These are phyloP conservation scores for Bellardia bayeri DNA, from an alignment of 2,888 invertebrate genomes.

Conservation along the genomic window DNA sequence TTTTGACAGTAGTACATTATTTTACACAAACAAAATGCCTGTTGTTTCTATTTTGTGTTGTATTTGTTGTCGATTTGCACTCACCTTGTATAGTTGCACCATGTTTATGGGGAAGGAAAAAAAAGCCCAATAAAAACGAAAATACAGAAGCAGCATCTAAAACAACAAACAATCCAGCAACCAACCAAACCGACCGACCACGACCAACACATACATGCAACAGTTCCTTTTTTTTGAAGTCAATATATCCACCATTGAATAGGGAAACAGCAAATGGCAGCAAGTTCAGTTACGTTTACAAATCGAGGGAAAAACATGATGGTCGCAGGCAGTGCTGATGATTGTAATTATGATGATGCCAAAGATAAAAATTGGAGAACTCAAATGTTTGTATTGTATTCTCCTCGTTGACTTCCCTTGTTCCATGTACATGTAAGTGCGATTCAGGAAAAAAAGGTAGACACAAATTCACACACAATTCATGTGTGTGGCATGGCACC, in stretches of 20 bases:
- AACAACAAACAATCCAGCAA: not conserved
- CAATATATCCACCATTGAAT: constrained; percentile 79
- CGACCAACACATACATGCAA: constrained; percentile 76
- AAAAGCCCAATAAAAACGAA: not conserved
- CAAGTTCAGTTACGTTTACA: constrained; percentile 51
- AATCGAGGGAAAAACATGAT: constrained; percentile 1
- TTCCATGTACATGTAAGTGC: not conserved
- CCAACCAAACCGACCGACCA: not conserved
- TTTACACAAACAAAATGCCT: too few relatives aligned
- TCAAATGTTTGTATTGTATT: constrained; percentile 9
- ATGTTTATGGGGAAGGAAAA: not conserved
- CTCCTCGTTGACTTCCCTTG: not conserved
- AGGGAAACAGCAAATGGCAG: constrained; percentile 81
- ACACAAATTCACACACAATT: not conserved
- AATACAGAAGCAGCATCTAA: not conserved
- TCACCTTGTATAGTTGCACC: too few relatives aligned
- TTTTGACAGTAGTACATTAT: too few relatives aligned
- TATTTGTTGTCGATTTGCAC: too few relatives aligned
- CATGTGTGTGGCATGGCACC: constrained; percentile 4
- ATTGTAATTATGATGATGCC: constrained; percentile 29
- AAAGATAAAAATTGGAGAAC: constrained; percentile 61
- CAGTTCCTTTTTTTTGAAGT: constrained; percentile 77
- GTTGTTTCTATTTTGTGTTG: too few relatives aligned
- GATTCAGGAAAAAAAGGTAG: constrained; percentile 10
- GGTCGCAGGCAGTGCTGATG: not conserved